Base-by-base conservation (phyloP, 2,113 vertebrate genomes). In the Varanus salvator region DNA sequence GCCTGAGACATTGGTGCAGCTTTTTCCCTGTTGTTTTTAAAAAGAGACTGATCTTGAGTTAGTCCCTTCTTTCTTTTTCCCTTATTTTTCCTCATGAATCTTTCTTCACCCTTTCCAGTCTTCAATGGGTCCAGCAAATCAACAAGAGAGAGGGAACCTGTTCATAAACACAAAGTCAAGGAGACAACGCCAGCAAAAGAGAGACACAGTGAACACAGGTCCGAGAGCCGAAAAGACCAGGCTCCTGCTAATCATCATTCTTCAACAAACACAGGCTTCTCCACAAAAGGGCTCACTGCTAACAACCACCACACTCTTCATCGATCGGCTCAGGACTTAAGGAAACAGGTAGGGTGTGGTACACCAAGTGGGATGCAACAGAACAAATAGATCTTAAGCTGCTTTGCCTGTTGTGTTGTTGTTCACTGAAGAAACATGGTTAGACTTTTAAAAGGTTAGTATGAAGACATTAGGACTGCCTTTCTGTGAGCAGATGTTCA, bases 301-400 rank as follows among this genome's bases (percentile, higher is more conserved):
- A 98, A 97, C 90, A 98, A 98, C 89, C 97, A 97, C 95, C 97
- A 98, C 88, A 90, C 97, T 89, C 95, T 97, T 92, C 98, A 98
- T 95, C 98, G 98, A 97, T 97, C 98, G 89, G 97, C 98, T 94
- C 98, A 99, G 97, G 98, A 99, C 95, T 98, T 98, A 94, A 97
- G 98, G 95, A 99, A 99, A 96, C 98, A 99, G 99, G 99, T 98
- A 96, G 94, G 2, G 34, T 97, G 74, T 86, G 87, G 31, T 80
- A 1, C 72, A 87, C n/a, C 11, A 0, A 71, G 81, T 12, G 74
- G 88, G 85, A 29, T 69, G 60, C 50, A 6, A 0, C 17, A 44
- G 88, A 74, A 71, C 1, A 0, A n/a, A 38, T 68, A 31, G 66
- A 92, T 90, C 27, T 34, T 92, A 60, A 83, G 88, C 44, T 91